Percentiles rank a stretch among this genome's conserved stretches.
Evolutionary conservation across 2,797 vertebrate genomes (phyloP).

Genomic region (Catamblyrhynchus diadema): DNA sequence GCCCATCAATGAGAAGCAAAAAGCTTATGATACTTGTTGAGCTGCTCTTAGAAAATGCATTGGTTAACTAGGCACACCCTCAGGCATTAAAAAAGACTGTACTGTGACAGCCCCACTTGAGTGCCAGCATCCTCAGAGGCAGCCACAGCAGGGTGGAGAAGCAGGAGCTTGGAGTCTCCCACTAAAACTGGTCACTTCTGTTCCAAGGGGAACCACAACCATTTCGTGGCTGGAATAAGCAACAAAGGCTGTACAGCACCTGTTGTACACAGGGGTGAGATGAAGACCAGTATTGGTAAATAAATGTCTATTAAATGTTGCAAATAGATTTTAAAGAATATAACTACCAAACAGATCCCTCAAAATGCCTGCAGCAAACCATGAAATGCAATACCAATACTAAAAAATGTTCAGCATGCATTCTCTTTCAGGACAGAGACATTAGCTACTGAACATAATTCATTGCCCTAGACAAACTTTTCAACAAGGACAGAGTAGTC

Average conservation of each 20-base stretch:
- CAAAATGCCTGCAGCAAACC: neutral
- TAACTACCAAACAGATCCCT: neutral
- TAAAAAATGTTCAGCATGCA: neutral
- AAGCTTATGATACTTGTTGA: neutral
- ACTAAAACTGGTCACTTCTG: neutral
- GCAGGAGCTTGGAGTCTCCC: neutral
- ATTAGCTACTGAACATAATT: neutral
- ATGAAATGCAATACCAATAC: neutral
- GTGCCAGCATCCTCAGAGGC: neutral
- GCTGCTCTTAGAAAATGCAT: neutral
- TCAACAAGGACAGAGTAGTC: neutral
- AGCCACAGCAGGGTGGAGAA: neutral
- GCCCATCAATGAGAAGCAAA: neutral
- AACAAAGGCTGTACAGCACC: neutral
- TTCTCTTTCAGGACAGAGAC: neutral
- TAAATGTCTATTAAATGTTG: neutral
- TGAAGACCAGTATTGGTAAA: neutral
- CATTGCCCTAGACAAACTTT: neutral
- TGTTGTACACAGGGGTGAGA: neutral
- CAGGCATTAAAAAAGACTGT: neutral
- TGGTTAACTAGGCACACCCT: neutral
- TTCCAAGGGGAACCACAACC: neutral
- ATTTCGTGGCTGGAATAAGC: neutral
- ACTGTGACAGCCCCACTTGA: accelerated
- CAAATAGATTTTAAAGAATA: neutral